Conservation (phyloP, 2,888 invertebrate genomes). For the Steinernema hermaphroditum region DNA sequence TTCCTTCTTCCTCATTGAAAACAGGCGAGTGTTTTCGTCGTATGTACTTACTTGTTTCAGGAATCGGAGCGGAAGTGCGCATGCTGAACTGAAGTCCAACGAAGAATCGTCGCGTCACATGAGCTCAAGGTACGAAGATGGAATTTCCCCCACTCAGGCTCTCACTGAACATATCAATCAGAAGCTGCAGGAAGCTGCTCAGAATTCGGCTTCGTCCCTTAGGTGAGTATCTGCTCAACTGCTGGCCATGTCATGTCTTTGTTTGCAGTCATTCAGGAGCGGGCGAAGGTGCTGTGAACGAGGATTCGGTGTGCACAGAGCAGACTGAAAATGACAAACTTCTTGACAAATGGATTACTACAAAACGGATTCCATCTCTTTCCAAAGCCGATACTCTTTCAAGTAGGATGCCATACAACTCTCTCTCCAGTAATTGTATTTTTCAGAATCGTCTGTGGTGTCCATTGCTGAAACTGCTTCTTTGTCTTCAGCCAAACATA, state of each 20-base stretch:
- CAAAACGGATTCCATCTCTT: conserved; percentile 14
- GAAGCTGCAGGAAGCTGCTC: neutral
- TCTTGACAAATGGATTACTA: conserved; percentile 1
- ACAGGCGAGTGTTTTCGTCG: no score
- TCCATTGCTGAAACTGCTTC: conserved; percentile 12
- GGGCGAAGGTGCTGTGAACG: neutral
- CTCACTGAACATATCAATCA: conserved; percentile 20
- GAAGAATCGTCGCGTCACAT: neutral
- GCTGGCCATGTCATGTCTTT: no score
- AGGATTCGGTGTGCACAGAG: neutral
- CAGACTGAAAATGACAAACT: conserved; percentile 19
- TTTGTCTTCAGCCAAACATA: conserved; percentile 8
- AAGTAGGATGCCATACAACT: neutral
- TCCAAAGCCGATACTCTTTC: conserved; percentile 28
- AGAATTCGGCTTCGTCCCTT: conserved; percentile 15
- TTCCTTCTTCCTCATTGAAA: no score
- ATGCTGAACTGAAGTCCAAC: conserved; percentile 1
- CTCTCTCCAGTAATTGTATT: neutral
- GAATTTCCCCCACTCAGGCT: neutral
- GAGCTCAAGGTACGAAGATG: neutral
- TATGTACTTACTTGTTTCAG: conserved; percentile 5
- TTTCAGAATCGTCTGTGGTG: conserved; percentile 12
- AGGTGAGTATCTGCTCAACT: neutral
- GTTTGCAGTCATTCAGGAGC: neutral
- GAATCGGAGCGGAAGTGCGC: conserved; percentile 1